Percentiles rank a stretch among this genome's conserved stretches.
Evolutionary conservation across 2,113 vertebrate genomes (phyloP).

Genomic region (Stigmatopora nigra): DNA sequence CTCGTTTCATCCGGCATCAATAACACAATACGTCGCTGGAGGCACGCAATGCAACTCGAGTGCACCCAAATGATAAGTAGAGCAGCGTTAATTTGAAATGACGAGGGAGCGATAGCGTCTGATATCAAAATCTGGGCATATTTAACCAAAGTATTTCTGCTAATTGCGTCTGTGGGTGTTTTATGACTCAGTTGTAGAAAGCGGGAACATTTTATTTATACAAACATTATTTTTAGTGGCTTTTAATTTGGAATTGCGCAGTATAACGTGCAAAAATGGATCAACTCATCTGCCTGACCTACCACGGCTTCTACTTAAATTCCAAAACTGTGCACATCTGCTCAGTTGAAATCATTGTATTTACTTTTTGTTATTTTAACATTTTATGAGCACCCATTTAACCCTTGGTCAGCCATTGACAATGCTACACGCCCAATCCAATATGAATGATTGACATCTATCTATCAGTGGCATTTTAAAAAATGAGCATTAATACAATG

Average conservation of each 20-base stretch:
- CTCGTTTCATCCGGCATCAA: constrained; percentile 20
- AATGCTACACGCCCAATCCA: too few species aligned
- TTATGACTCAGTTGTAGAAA: neutral
- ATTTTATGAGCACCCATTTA: too few species aligned
- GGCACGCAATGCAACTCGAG: neutral
- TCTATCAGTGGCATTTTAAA: too few species aligned
- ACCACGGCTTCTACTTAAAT: too few species aligned
- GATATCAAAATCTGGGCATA: neutral
- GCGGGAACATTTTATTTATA: neutral
- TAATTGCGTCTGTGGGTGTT: neutral
- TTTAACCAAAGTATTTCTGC: neutral
- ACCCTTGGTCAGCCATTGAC: too few species aligned
- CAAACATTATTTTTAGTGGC: neutral
- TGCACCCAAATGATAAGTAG: constrained; percentile 5
- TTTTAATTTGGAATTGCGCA: neutral
- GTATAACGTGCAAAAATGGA: too few species aligned
- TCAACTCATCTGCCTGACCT: too few species aligned
- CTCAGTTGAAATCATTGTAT: too few species aligned
- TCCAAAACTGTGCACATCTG: too few species aligned
- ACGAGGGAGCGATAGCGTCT: constrained; percentile 2
- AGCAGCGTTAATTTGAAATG: constrained; percentile 20
- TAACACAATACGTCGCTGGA: constrained; percentile 5
- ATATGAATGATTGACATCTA: too few species aligned
- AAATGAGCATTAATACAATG: too few species aligned
- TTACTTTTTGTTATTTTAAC: too few species aligned